These are phyloP conservation scores for Mystacides longicornis DNA, from an alignment of 2,888 invertebrate species.

Conservation along the genomic window DNA sequence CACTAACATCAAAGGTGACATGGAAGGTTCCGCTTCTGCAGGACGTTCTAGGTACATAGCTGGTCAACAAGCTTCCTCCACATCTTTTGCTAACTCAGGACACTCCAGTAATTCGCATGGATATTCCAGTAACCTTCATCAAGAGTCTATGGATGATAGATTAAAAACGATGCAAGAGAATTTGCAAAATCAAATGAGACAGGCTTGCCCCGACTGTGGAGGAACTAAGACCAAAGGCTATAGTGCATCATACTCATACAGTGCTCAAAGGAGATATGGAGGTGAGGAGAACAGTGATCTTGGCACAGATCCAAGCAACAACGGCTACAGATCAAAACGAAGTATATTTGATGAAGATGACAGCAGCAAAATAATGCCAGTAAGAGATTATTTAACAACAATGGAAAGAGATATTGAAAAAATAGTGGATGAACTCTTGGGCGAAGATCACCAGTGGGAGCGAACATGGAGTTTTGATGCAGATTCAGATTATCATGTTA, in stretches of 20 bases:
- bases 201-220: constrained; percentile 11
- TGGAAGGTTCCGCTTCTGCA: constrained; percentile 1
- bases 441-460: no score
- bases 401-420: no score
- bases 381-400: no score
- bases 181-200: constrained; percentile 18
- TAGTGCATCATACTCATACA: constrained; percentile 23
- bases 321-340: constrained; percentile 14
- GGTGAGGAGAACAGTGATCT: constrained; percentile 3
- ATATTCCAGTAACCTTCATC: constrained; percentile 1
- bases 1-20: neutral
- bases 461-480: no score
- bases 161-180: constrained; percentile 17
- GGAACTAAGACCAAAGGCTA: constrained; percentile 22
- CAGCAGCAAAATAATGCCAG: constrained; percentile 4
- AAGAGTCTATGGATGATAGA: constrained; percentile 9
- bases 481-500: no score
- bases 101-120: neutral
- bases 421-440: no score
- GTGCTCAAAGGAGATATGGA: constrained; percentile 23
- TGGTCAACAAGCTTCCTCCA: neutral
- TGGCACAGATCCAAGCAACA: neutral
- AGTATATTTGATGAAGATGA: constrained; percentile 13
- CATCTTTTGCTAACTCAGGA: neutral
- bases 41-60: constrained; percentile 3